phyloP scores from a whole-genome alignment of 2,888 invertebrate species.

The Alentia gelatinosa region DNA sequence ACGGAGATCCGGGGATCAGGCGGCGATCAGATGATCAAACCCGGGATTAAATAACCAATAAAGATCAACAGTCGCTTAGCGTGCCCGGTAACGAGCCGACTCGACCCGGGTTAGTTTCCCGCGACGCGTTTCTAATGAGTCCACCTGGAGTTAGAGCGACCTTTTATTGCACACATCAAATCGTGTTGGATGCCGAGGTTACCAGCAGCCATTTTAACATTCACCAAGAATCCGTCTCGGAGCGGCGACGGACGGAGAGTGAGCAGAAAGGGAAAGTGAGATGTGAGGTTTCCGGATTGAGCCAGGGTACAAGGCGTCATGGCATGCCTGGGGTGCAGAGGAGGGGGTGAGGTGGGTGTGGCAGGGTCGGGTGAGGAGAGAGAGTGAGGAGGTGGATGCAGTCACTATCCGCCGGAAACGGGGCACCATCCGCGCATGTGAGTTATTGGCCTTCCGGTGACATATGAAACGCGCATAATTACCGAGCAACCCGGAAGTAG shows the following conservation, averaged over 20 bases:
- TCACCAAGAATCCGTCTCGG: neutral
- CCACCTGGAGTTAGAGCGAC: neutral
- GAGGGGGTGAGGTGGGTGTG: neutral
- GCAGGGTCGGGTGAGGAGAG: neutral
- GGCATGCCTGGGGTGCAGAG: neutral
- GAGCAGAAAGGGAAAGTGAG: neutral
- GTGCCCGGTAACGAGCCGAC: slow-evolving; percentile 23
- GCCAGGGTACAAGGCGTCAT: neutral
- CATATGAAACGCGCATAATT: slow-evolving; percentile 6
- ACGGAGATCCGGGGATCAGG: neutral
- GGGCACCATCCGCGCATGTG: neutral
- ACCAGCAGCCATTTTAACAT: neutral
- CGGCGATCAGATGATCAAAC: slow-evolving; percentile 12
- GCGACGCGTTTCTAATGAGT: slow-evolving; percentile 47
- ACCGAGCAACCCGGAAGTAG: slow-evolving; percentile 19
- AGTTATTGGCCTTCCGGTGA: slow-evolving; percentile 47
- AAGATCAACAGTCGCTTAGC: slow-evolving; percentile 44
- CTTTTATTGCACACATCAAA: slow-evolving; percentile 49
- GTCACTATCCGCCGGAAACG: neutral
- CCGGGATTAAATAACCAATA: slow-evolving; percentile 51
- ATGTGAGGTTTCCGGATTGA: neutral
- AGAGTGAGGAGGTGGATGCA: neutral
- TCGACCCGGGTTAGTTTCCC: neutral
- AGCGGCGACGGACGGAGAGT: neutral
- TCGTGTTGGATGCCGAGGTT: neutral